Evolutionary conservation across 2,113 vertebrate species (phyloP), one percentile per base, ranked within the genome.

Genomic region (Motacilla tschutschensis): DNA sequence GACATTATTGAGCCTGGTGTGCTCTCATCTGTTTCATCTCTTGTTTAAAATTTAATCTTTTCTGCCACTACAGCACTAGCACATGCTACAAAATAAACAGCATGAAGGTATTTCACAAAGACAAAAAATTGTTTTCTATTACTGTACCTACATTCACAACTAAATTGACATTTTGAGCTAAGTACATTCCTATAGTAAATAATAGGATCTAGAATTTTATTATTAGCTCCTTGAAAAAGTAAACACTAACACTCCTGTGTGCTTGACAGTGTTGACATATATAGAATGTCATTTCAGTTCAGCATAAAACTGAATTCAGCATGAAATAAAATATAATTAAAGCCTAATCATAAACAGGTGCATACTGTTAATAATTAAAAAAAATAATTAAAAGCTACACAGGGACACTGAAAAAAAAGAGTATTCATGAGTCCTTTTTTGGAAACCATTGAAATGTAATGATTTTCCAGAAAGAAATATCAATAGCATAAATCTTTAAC

Each of bases 291-390:
- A 47, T 67, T 83, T 64, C 46, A 74, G 12, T 85, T 25, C 44
- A 73, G 11, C 31, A 46, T 71, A 12, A 83, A 73, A 33, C 19
- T 54, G 53, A 54, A 54, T 54, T n/a, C 48, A 77, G 11, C 19
- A 48, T 67, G 14, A 83, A 76, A 31, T 73, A 33, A 91, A 92
- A 84, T 77, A 66, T 81, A 94, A 87, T 79, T 87, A 74, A 86
- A 85, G 29, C 33, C 14, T 92, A 75, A 90, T 85, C 43, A 79
- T 84, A 90, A 94, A 72, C 73, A 92, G 26, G 41, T 92, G 33
- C 36, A 75, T 36, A 74, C 20, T 84, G 47, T 59, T 83, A 87
- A 69, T 72, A 82, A 84, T 82, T 83, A 90, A 87, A 89, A 79
- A 10, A 48, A 15, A 14, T 16, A 47, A 66, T 91, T 92, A 85